Conservation (phyloP, 2,797 vertebrate species). For the Syngnathus acus region DNA sequence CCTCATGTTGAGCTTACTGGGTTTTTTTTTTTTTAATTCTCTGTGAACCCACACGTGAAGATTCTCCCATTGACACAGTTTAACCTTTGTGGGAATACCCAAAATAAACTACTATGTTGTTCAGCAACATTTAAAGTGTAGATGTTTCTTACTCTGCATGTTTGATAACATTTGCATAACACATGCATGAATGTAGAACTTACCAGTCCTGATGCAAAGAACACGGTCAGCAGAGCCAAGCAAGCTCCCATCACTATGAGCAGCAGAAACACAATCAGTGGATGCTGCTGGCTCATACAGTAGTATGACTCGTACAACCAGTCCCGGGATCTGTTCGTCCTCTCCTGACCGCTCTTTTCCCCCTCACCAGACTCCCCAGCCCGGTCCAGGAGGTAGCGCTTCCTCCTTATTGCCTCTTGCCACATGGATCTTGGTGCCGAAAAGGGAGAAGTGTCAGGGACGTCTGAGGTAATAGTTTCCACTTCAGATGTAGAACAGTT, state of each 20-base stretch:
- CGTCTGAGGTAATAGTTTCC: constrained; percentile 51
- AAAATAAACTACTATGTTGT: background rate
- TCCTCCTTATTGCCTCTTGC: constrained; percentile 75
- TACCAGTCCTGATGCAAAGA: constrained; percentile 96
- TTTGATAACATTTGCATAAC: constrained; percentile 21
- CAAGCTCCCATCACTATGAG: constrained; percentile 96
- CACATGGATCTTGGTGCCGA: constrained; percentile 72
- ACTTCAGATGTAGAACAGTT: constrained; percentile 45
- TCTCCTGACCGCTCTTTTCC: constrained; percentile 46
- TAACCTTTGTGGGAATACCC: constrained; percentile 1
- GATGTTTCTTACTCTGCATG: background rate
- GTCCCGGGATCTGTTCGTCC: constrained; percentile 74
- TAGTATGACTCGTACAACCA: constrained; percentile 89
- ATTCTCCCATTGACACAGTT: background rate
- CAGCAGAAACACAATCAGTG: constrained; percentile 93
- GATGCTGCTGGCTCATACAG: constrained; percentile 99
- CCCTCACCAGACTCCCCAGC: constrained; percentile 44
- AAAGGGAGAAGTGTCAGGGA: constrained; percentile 44
- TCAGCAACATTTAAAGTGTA: background rate
- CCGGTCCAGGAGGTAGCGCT: constrained; percentile 59
- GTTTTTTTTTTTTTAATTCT: background rate
- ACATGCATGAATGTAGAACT: constrained; percentile 49
- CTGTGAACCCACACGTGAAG: background rate
- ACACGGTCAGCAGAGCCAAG: constrained; percentile 88
- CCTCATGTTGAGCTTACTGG: background rate